phyloP scores from a whole-genome alignment of 2,113 vertebrate genomes.

The Silurus glanis region DNA sequence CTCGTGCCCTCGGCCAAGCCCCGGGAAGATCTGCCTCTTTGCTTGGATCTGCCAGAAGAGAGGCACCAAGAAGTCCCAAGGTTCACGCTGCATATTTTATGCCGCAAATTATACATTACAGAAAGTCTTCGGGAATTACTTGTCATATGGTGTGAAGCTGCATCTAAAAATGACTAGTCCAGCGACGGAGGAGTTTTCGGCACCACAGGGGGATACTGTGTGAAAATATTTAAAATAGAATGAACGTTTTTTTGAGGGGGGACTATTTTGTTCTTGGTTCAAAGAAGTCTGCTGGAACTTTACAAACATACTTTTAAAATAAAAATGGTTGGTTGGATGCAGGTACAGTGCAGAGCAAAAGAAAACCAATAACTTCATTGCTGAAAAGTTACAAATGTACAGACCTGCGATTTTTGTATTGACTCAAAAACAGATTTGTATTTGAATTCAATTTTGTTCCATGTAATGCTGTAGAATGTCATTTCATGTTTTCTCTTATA shows the following conservation, averaged over 20 bases:
- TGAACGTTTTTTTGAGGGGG: neutral
- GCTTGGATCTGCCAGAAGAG: slow-evolving; percentile 25
- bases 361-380: neutral
- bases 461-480: neutral
- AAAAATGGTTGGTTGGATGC: neutral
- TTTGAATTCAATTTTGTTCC: neutral
- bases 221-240: neutral
- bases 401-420: neutral
- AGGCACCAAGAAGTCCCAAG: slow-evolving; percentile 4
- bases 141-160: slow-evolving; percentile 8
- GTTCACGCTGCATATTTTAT: slow-evolving; percentile 36
- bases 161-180: neutral
- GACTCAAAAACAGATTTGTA: neutral
- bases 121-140: slow-evolving; percentile 12
- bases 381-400: neutral
- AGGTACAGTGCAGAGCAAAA: neutral
- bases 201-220: neutral
- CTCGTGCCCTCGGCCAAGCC: slow-evolving; percentile 31
- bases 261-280: neutral
- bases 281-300: neutral
- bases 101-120: slow-evolving; percentile 31
- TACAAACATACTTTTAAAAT: neutral
- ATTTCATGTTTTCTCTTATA: neutral
- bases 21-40: slow-evolving; percentile 32
- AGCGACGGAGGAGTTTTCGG: neutral